phyloP scores from a whole-genome alignment of 1,140 invertebrate species.

The Cotesia glomerata region DNA sequence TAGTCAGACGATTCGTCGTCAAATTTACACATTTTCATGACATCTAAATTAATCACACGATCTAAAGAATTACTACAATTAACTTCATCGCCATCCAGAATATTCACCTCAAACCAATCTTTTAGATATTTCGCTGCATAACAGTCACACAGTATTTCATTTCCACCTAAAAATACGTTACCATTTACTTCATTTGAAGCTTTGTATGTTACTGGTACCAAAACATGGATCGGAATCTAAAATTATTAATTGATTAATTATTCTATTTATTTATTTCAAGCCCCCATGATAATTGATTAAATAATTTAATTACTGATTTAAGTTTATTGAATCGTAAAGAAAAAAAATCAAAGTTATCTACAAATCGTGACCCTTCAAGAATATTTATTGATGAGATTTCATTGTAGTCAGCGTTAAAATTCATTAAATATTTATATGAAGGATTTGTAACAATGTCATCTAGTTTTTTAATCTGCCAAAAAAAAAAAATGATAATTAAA shows the following conservation, averaged over 20 bases:
- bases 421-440: too few species aligned
- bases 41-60: conserved; percentile 74
- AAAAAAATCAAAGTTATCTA: too few species aligned
- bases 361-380: too few species aligned
- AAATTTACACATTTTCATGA: conserved; percentile 74
- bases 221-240: too few species aligned
- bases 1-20: conserved; percentile 84
- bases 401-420: too few species aligned
- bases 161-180: not conserved
- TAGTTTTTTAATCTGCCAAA: too few species aligned
- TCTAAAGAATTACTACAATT: conserved; percentile 72
- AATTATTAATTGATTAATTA: not conserved
- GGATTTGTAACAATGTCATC: too few species aligned
- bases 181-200: too few species aligned
- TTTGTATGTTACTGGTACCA: too few species aligned
- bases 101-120: conserved; percentile 62
- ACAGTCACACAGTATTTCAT: conserved; percentile 17
- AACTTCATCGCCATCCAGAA: conserved; percentile 74
- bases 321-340: too few species aligned
- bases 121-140: conserved; percentile 18
- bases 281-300: not conserved
- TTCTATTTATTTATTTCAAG: not conserved
- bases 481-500: too few species aligned
- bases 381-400: too few species aligned
- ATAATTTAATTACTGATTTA: not conserved